A percentile compares a stretch with the other conserved stretches of the same genome.
These are phyloP conservation scores for Drosophila repleta DNA, from an alignment of 1,140 invertebrate genomes.

Conservation along the genomic window DNA sequence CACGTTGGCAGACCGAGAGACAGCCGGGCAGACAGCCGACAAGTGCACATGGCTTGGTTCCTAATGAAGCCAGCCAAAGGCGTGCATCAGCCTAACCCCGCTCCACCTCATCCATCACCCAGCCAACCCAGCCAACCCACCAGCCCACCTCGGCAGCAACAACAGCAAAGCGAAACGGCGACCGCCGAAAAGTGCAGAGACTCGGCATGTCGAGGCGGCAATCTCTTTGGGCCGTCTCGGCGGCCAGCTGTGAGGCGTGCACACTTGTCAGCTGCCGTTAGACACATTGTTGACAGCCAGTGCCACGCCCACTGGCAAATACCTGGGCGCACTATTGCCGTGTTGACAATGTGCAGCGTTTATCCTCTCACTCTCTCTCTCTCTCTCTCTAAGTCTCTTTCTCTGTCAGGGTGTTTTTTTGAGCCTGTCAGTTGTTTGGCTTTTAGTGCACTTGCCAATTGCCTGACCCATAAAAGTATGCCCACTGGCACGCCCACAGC, in stretches of 20 bases:
- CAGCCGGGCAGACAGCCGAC: slow-evolving; percentile 53
- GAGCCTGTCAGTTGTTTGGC: slow-evolving; percentile 60
- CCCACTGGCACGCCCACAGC: slow-evolving; percentile 3
- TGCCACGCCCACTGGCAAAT: slow-evolving; percentile 55
- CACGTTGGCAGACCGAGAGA: slow-evolving; percentile 2
- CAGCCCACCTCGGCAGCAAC: too few relatives aligned
- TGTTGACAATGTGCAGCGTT: slow-evolving; percentile 13
- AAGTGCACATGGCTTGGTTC: slow-evolving; percentile 58
- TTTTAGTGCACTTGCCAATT: slow-evolving; percentile 77
- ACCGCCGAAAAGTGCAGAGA: slow-evolving; percentile 51
- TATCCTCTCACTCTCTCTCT: not conserved
- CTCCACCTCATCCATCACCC: not conserved
- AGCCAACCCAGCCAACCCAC: not conserved
- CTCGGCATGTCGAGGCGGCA: slow-evolving; percentile 22
- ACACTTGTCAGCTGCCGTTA: slow-evolving; percentile 77
- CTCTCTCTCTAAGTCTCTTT: not conserved
- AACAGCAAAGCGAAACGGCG: slow-evolving; percentile 45
- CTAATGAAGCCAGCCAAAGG: slow-evolving; percentile 77
- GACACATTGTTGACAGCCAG: slow-evolving; percentile 75
- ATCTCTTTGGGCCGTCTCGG: slow-evolving; percentile 19
- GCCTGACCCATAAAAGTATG: slow-evolving; percentile 68
- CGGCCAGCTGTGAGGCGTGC: slow-evolving; percentile 74
- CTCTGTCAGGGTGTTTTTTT: not conserved
- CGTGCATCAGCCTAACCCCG: slow-evolving; percentile 7
- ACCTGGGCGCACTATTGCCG: slow-evolving; percentile 12